A percentile compares a stretch with the other conserved stretches of the same genome.
Evolutionary conservation across 92 coral and sea anemone genomes (phyloP).

Genomic region (Desmophyllum pertusum): DNA sequence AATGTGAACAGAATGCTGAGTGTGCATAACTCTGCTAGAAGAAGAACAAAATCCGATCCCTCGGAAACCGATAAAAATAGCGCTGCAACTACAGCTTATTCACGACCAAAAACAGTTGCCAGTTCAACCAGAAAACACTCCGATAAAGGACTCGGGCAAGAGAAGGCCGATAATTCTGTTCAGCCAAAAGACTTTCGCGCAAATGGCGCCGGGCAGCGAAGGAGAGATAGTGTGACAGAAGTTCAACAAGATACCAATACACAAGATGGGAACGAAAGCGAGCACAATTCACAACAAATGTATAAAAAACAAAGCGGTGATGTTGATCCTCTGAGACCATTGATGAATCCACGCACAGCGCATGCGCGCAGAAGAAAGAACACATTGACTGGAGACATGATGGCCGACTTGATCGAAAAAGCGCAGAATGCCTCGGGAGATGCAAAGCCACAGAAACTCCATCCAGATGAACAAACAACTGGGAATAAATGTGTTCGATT

Average conservation of each 20-base stretch:
- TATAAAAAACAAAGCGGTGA: constrained; percentile 5
- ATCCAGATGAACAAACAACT: background rate
- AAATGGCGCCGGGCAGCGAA: background rate
- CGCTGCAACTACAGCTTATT: background rate
- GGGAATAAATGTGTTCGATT: constrained; percentile 26
- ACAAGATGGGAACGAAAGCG: background rate
- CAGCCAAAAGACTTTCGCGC: background rate
- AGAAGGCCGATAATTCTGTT: background rate
- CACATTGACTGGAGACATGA: constrained; percentile 12
- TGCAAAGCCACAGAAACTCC: background rate
- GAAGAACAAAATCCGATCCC: constrained; percentile 29
- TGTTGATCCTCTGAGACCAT: constrained; percentile 36
- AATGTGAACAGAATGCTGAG: constrained; percentile 52
- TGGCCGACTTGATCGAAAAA: background rate
- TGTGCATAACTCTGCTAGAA: background rate
- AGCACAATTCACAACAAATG: constrained; percentile 5
- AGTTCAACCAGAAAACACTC: background rate
- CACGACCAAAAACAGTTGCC: background rate
- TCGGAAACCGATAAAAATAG: background rate
- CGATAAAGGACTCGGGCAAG: background rate
- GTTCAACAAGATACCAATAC: background rate
- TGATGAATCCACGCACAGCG: constrained; percentile 54
- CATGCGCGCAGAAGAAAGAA: constrained; percentile 41
- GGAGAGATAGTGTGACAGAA: background rate
- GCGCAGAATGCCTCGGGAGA: background rate